Base-by-base conservation (phyloP, 1,140 invertebrate genomes). In the Trichogramma pretiosum region DNA sequence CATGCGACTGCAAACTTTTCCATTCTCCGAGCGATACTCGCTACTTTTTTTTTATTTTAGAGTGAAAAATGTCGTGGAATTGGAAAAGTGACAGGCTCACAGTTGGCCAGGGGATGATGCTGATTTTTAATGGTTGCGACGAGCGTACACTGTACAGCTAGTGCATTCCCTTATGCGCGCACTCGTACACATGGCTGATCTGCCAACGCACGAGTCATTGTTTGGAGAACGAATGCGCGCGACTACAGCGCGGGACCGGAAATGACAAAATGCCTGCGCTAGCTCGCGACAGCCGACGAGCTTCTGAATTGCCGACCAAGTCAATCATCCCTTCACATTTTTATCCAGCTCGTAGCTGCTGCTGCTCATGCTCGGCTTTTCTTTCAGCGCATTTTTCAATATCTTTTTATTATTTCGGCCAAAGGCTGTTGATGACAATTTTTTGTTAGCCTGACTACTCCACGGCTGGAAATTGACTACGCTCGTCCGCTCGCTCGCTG, bases 191-290 rank as follows among this genome's bases (percentile, higher is more conserved):
- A n/a, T n/a, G n/a, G n/a, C n/a, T n/a, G n/a, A n/a, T n/a, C n/a
- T 16, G 26, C 17, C 13, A 24, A 5, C 23, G 21, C 21, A 47
- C 13, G 26, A 44, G 41, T 49, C 47, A 49, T 49, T 49, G 47
- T 49, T 49, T 44, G 24, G 24, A 11, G 11, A 5, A 26, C 34
- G 24, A n/a, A n/a, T n/a, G n/a, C n/a, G n/a, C n/a, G n/a, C n/a
- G n/a, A n/a, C n/a, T n/a, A n/a, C n/a, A n/a, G n/a, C 21, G 33
- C 11, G 38, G 46, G 21, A 39, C 46, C 46, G 46, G 40, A 48
- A 48, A 48, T 48, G 39, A 48, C 47, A 48, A 37, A 48, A 48
- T 36, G 46, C 17, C 19, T 38, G 17, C 13, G 5, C n/a, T n/a
- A n/a, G n/a, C n/a, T n/a, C n/a, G 24, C 24, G 24, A 28, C n/a